A percentile compares a stretch with the other conserved stretches of the same genome.
phyloP scores from a whole-genome alignment of 2,888 invertebrate species.

The Nymphalis polychloros region DNA sequence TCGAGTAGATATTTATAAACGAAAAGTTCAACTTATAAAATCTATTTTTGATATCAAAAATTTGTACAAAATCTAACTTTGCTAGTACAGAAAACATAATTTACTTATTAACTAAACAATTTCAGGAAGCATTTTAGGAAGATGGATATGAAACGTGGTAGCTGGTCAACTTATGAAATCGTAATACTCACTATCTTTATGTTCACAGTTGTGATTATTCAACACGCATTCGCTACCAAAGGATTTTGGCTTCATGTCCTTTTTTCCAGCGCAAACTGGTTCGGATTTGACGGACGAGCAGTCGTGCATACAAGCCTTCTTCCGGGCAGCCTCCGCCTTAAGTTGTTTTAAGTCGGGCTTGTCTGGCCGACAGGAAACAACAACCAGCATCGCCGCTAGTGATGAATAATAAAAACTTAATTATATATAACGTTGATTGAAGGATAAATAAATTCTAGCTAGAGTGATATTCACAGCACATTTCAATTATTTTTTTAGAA shows the following conservation, averaged over 20 bases:
- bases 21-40: too few species aligned
- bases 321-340: slow-evolving; percentile 79
- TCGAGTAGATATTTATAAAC: not conserved
- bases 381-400: slow-evolving; percentile 68
- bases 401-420: slow-evolving; percentile 28
- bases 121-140: too few species aligned
- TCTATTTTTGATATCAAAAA: too few species aligned
- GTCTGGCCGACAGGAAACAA: slow-evolving; percentile 76
- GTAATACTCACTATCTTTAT: slow-evolving; percentile 81
- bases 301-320: slow-evolving; percentile 80
- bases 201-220: slow-evolving; percentile 85
- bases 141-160: too few species aligned
- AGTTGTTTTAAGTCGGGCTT: slow-evolving; percentile 83
- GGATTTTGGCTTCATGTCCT: slow-evolving; percentile 78
- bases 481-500: too few species aligned
- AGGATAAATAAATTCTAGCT: too few species aligned
- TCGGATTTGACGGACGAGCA: slow-evolving; percentile 76
- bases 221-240: slow-evolving; percentile 85
- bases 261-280: slow-evolving; percentile 84
- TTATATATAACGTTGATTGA: too few species aligned
- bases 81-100: too few species aligned
- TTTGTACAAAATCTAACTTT: too few species aligned
- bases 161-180: too few species aligned
- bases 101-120: too few species aligned
- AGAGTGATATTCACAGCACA: too few species aligned